Base-by-base conservation (phyloP, 1,140 invertebrate genomes). In the Hyles vespertilio region DNA sequence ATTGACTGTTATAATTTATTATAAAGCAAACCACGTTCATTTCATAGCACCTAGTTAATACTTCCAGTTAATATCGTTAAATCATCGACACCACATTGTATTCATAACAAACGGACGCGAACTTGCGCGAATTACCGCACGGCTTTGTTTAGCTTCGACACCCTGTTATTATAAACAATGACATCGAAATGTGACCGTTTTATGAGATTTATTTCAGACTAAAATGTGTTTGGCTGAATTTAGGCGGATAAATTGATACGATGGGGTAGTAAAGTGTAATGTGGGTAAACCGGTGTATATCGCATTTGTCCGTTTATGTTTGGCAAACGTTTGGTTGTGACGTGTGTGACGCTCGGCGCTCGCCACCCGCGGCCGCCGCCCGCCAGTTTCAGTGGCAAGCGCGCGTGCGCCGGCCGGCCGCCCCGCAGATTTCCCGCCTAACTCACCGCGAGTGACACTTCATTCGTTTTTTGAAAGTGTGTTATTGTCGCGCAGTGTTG, bases 341-440 rank as follows among this genome's bases (percentile, higher is more conserved):
- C 70, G 74, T 46, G 50, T 51, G 65, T 67, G 67, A 69, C 66
- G 57, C 51, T 63, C 72, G 75, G 70, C 70, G 60, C 66, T 58
- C 47, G 7, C 3, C 32, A 43, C 36, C 33, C 44, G 44, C 34
- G 3, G 10, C 44, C 22, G 32, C 7, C 10, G 52, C 58, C 51
- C 48, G 62, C 66, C 76, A 79, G 76, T 76, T 74, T 74, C 73
- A 79, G 70, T 75, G 70, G 69, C 61, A 76, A 70, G 54, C 60
- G 74, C 73, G 77, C 77, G 74, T 70, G 77, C 73, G 75, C 69
- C 70, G 76, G 72, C 51, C 65, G 67, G 68, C 65, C 72, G 65
- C 67, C 70, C 59, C 59, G 53, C 48, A 65, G 44, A 48, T 65
- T 76, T 73, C 63, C 72, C 73, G 75, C 70, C 73, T 61, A 72